These are phyloP conservation scores for Heliconius hewitsoni DNA, from an alignment of 1,140 invertebrate genomes.

Conservation along the genomic window DNA sequence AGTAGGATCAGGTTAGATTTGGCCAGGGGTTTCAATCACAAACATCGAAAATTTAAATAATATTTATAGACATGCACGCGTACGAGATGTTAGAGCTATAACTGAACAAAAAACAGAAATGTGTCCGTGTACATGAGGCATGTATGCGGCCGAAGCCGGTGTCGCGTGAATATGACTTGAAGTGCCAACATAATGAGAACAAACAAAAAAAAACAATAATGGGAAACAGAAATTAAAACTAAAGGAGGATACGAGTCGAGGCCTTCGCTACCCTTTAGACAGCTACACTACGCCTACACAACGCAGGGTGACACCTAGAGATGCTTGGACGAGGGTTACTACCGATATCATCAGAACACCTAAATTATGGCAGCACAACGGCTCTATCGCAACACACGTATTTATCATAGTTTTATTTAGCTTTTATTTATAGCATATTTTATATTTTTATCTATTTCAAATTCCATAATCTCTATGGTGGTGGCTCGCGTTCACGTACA, in stretches of 20 bases:
- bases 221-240: slow-evolving; percentile 48
- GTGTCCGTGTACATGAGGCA: slow-evolving; percentile 69
- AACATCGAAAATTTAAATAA: slow-evolving; percentile 24
- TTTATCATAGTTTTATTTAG: slow-evolving; percentile 28
- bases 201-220: slow-evolving; percentile 57
- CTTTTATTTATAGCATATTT: slow-evolving; percentile 38
- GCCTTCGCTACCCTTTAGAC: slow-evolving; percentile 66
- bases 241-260: slow-evolving; percentile 58
- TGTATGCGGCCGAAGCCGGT: slow-evolving; percentile 66
- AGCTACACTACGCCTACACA: slow-evolving; percentile 64
- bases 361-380: slow-evolving; percentile 29
- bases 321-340: slow-evolving; percentile 55
- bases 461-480: slow-evolving; percentile 64
- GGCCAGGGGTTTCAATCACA: slow-evolving; percentile 9
- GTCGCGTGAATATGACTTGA: slow-evolving; percentile 74
- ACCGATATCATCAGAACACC: slow-evolving; percentile 38
- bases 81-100: slow-evolving; percentile 37
- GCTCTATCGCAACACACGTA: slow-evolving; percentile 46
- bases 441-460: slow-evolving; percentile 48
- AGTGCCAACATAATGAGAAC: slow-evolving; percentile 64
- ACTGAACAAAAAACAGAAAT: slow-evolving; percentile 48
- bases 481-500: slow-evolving; percentile 60
- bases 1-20: slow-evolving; percentile 23
- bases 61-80: slow-evolving; percentile 39
- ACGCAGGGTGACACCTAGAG: slow-evolving; percentile 61